A percentile compares a stretch with the other conserved stretches of the same genome.
phyloP scores from a whole-genome alignment of 2,888 invertebrate genomes.

The Stramonita haemastoma region DNA sequence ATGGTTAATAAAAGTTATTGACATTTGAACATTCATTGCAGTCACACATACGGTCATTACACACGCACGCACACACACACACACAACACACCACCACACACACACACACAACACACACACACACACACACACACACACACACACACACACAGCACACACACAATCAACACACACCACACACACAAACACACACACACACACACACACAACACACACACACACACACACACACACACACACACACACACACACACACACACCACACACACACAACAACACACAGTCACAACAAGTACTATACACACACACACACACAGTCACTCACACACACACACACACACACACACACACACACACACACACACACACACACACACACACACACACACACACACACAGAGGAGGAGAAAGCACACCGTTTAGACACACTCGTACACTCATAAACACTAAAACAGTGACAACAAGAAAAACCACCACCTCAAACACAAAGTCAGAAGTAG shows the following conservation, averaged over 20 bases:
- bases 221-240: not conserved
- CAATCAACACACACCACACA: too few relatives aligned
- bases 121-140: not conserved
- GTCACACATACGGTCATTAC: too few relatives aligned
- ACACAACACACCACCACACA: too few relatives aligned
- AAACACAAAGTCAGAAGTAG: too few relatives aligned
- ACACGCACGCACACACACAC: not conserved
- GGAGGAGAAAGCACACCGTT: not conserved
- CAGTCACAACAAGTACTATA: too few relatives aligned
- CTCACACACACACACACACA: not conserved
- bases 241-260: not conserved
- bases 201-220: too few relatives aligned
- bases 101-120: not conserved
- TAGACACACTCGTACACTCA: not conserved
- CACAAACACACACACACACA: too few relatives aligned
- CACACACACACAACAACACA: constrained; percentile 13
- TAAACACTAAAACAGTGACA: not conserved
- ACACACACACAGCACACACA: not conserved
- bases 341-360: not conserved
- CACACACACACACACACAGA: constrained; percentile 11
- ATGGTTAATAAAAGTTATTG: too few relatives aligned
- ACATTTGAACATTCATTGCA: too few relatives aligned
- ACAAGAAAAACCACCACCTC: too few relatives aligned
- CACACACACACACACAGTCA: not conserved
- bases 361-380: not conserved